Evolutionary conservation across 2,113 vertebrate genomes (phyloP).

Genomic region (Dipodomys merriami): DNA sequence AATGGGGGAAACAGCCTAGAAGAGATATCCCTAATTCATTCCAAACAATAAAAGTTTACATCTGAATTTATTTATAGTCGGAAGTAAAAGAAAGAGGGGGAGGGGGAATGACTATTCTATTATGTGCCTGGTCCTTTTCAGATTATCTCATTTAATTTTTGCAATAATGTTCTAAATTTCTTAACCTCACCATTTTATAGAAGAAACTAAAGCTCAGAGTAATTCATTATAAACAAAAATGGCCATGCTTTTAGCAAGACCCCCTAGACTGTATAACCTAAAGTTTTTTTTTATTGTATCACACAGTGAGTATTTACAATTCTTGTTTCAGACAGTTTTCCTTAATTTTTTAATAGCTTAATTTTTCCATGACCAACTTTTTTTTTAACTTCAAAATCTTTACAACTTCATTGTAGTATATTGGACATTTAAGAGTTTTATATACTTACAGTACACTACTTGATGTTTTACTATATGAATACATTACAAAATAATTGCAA

Average conservation of each 20-base stretch:
- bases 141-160: background rate
- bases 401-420: background rate
- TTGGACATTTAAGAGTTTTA: background rate
- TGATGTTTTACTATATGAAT: background rate
- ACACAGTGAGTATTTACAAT: background rate
- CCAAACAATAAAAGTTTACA: slow-evolving; percentile 28
- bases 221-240: background rate
- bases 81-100: background rate
- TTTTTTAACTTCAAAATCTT: background rate
- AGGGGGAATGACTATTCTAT: slow-evolving; percentile 20
- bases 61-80: background rate
- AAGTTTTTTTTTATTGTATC: background rate
- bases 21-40: background rate
- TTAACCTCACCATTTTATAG: slow-evolving; percentile 19
- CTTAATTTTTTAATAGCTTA: slow-evolving; percentile 20
- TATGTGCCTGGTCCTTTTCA: background rate
- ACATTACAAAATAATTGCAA: background rate
- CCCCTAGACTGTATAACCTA: background rate
- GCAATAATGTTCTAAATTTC: background rate
- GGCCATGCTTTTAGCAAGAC: background rate
- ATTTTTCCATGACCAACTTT: slow-evolving; percentile 8
- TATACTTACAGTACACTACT: background rate
- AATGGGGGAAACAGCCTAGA: background rate
- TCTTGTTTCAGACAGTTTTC: background rate
- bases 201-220: background rate